Evolutionary conservation across 2,888 invertebrate genomes (phyloP).

Genomic region (Tortrix viridana): DNA sequence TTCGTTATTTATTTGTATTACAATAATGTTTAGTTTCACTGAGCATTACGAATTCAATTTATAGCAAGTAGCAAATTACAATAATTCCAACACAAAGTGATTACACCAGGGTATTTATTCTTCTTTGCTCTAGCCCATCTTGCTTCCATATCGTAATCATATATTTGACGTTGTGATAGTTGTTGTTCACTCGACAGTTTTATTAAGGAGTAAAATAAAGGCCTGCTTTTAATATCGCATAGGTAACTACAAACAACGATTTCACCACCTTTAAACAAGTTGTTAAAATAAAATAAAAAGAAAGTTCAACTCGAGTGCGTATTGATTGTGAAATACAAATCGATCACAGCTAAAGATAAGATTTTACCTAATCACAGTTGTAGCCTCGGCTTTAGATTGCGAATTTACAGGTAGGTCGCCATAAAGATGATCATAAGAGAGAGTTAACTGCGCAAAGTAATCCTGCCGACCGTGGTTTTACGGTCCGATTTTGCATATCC

Average conservation of each 20-base stretch:
- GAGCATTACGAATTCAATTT: too few species aligned
- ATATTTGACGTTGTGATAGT: too few species aligned
- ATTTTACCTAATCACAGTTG: conserved; percentile 60
- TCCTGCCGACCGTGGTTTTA: conserved; percentile 70
- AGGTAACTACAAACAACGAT: too few species aligned
- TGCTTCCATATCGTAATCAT: too few species aligned
- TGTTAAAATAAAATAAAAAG: neutral
- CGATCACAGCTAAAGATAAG: conserved; percentile 8
- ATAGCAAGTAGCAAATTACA: too few species aligned
- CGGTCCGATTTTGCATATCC: conserved; percentile 76
- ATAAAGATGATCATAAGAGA: conserved; percentile 77
- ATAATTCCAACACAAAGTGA: too few species aligned
- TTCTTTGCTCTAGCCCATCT: too few species aligned
- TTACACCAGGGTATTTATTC: too few species aligned
- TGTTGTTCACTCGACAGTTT: too few species aligned
- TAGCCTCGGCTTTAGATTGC: conserved; percentile 65
- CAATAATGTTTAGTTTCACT: neutral
- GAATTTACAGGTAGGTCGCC: conserved; percentile 75
- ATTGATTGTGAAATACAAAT: conserved; percentile 6
- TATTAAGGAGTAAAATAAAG: too few species aligned
- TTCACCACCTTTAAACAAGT: too few species aligned
- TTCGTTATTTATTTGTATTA: neutral
- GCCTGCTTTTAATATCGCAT: too few species aligned
- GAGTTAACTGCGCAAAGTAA: conserved; percentile 75
- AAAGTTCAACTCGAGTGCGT: conserved; percentile 1